Evolutionary conservation across 2,888 invertebrate species (phyloP), one percentile per base, ranked within the genome.

Genomic region (Hipparchia sbordonii): DNA sequence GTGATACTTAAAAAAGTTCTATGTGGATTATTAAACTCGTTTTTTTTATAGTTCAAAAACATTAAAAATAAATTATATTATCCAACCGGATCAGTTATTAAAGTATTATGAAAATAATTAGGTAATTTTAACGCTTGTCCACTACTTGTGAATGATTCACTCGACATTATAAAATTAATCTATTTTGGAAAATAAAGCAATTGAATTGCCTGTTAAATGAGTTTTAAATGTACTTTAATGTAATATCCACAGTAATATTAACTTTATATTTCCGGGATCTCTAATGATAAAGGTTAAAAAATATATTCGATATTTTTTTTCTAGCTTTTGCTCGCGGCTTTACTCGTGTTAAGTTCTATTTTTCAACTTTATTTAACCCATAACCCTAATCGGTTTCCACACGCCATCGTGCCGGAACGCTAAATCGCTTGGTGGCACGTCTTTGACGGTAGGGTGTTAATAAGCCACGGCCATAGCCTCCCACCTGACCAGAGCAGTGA

Each of bases 1-100:
- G 13, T 62, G 62, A 13, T 62, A 48, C 9, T 46, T 23, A 23
- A 23, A 45, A 45, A 39, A 4, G 13, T 13, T 13, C 13, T 13
- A 46, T 46, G 46, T 46, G 46, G 7, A 48, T 8, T 13, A 48
- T 13, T 48, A 62, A 48, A 46, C 13, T 13, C 13, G 62, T n/a
- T 8, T 62, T 46, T 48, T 12, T 62, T 62, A 48, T 23, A 46
- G 62, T 46, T 62, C 48, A 9, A 46, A 62, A 9, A 46, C 62
- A 62, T 62, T 62, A 62, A 62, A 62, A 62, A 13, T 13, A 62
- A 46, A 62, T 62, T 62, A 62, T 62, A 63, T 51, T 62, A 63
- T 51, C 23, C 10, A 12, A 7, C 51, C 48, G 48, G 63, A 63
- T 48, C 8, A 46, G 62, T 62, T 23, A 48, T 63, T 63, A 48